phyloP scores from a whole-genome alignment of 1,140 invertebrate species.

The Apis dorsata region DNA sequence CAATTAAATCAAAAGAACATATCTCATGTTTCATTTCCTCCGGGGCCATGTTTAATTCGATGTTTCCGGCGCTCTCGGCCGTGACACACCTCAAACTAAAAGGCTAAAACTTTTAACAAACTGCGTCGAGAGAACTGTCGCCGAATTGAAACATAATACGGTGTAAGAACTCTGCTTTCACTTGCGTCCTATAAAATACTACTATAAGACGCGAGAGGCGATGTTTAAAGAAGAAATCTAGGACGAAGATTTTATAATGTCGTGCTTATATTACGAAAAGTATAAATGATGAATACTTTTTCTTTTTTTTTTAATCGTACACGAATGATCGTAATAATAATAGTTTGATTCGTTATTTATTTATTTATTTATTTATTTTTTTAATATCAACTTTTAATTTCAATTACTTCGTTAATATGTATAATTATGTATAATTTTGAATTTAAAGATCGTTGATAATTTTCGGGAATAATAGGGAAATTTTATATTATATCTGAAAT shows the following conservation, averaged over 20 bases:
- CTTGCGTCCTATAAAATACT: neutral
- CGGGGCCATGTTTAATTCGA: constrained; percentile 49
- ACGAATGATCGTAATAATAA: too few species aligned
- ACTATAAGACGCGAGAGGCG: neutral
- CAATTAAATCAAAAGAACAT: constrained; percentile 52
- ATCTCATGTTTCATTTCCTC: constrained; percentile 47
- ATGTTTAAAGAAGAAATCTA: too few species aligned
- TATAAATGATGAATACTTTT: too few species aligned
- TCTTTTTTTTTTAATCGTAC: too few species aligned
- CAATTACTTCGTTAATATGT: neutral
- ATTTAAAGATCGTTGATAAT: too few species aligned
- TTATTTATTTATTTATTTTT: too few species aligned
- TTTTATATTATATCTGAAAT: too few species aligned
- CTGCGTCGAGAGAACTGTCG: neutral
- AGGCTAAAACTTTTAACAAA: neutral
- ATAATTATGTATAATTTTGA: too few species aligned
- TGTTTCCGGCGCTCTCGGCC: constrained; percentile 54
- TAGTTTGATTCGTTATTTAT: too few species aligned
- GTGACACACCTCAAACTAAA: constrained; percentile 12
- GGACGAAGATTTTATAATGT: neutral
- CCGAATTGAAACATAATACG: neutral
- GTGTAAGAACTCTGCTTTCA: neutral
- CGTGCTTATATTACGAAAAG: neutral
- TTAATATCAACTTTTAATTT: too few species aligned
- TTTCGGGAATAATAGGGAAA: too few species aligned